Percentiles rank a stretch among this genome's conserved stretches.
These are phyloP conservation scores for Dyspetes luteomarginatus DNA, from an alignment of 2,888 invertebrate species.

Conservation along the genomic window DNA sequence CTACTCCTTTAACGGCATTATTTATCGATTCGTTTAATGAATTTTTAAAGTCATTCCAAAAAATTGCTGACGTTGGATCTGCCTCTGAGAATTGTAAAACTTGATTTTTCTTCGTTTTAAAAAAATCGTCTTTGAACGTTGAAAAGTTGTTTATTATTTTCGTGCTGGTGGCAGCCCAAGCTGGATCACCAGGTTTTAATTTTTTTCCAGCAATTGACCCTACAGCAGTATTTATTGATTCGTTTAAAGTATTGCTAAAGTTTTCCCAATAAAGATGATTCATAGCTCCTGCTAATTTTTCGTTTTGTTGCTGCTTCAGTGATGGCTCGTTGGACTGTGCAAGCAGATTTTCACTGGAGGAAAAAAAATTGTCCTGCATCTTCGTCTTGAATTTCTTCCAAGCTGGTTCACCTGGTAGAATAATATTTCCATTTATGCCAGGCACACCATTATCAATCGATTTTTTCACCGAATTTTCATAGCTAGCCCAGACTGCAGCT, in stretches of 20 bases:
- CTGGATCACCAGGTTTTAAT: conserved; percentile 59
- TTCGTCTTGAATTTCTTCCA: too few relatives aligned
- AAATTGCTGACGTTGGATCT: conserved; percentile 1
- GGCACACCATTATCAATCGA: not conserved
- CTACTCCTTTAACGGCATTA: conserved; percentile 55
- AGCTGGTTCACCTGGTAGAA: too few relatives aligned
- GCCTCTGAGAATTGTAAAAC: not conserved
- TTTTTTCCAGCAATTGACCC: conserved; percentile 7
- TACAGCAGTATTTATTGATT: conserved; percentile 15
- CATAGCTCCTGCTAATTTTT: not conserved
- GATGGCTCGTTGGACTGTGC: not conserved
- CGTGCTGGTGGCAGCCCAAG: conserved; percentile 60
- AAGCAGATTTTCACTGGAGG: not conserved
- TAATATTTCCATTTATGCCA: too few relatives aligned
- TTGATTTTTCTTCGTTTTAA: not conserved
- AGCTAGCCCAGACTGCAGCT: too few relatives aligned
- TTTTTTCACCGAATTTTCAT: not conserved
- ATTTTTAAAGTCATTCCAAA: conserved; percentile 49
- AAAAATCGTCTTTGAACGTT: conserved; percentile 26
- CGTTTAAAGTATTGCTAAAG: conserved; percentile 23
- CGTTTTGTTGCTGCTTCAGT: not conserved
- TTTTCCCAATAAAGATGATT: conserved; percentile 21
- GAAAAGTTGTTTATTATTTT: conserved; percentile 62
- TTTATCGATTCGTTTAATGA: conserved; percentile 66
- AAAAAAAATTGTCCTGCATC: too few relatives aligned